Base-by-base conservation (phyloP, 1,140 invertebrate species). In the Drosophila pseudoobscura region DNA sequence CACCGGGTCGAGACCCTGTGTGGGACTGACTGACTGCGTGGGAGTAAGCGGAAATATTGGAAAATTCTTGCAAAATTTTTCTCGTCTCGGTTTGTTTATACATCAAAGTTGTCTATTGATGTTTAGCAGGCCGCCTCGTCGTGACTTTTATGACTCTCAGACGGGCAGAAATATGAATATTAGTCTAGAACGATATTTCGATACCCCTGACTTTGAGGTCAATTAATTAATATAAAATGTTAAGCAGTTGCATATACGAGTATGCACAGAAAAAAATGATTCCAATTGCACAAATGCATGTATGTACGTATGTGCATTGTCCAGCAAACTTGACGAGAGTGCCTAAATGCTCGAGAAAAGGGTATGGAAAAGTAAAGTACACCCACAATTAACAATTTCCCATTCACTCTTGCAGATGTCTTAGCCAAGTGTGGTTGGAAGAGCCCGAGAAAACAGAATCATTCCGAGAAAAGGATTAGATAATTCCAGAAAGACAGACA, bases 21-120 rank as follows among this genome's bases (percentile, higher is more conserved):
- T 43, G 45, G 31, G 68, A 78, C 80, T 83, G n/a, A n/a, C n/a
- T 82, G 75, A 39, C 68, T 56, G 61, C 54, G 52, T 60, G 31
- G 55, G 52, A 72, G 71, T 75, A 73, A 75, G 74, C 82, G 47
- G 53, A 58, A 58, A 52, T 73, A 80, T 61, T 65, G 55, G 55
- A 65, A 71, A 87, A 74, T 71, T 64, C 58, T 58, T 65, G 55
- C 45, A 65, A 71, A 77, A 77, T 64, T 64, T 59, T 69, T 31
- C 58, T 50, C n/a, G 50, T 47, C 51, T 69, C 60, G 35, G 51
- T 79, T 78, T 66, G 57, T 74, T 80, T 65, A 77, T 61, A 45
- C 74, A 77, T 66, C 59, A 70, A 53, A 62, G 72, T 75, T 65
- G 57, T 71, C 45, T 68, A 55, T 80, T 73, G 66, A 64, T 76